These are phyloP conservation scores for Adrianichthys oophorus DNA, from an alignment of 2,797 vertebrate species.

Conservation along the genomic window DNA sequence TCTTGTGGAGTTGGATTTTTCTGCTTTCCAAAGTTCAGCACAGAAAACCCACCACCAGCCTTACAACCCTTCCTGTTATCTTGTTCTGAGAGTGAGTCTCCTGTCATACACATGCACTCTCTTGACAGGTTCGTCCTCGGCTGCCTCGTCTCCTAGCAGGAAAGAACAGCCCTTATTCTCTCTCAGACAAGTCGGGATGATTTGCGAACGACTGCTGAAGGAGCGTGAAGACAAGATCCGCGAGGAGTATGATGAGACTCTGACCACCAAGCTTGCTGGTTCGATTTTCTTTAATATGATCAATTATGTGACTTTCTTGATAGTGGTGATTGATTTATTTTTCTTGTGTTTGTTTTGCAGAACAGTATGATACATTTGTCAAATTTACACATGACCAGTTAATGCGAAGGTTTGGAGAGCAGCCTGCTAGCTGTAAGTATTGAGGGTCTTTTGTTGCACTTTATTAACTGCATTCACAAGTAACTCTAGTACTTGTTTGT, in stretches of 20 bases:
- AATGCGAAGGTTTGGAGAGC: conserved; percentile 98
- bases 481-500: too few relatives aligned
- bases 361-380: conserved; percentile 98
- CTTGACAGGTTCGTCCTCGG: conserved; percentile 75
- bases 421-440: conserved; percentile 98
- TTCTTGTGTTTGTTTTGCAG: conserved; percentile 62
- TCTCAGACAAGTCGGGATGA: conserved; percentile 95
- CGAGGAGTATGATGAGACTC: conserved; percentile 95
- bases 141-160: conserved; percentile 86
- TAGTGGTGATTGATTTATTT: background rate
- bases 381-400: conserved; percentile 99
- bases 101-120: background rate
- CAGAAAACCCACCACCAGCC: too few relatives aligned
- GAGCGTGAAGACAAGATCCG: conserved; percentile 95
- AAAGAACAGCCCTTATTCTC: conserved; percentile 97
- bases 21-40: too few relatives aligned
- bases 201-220: conserved; percentile 95
- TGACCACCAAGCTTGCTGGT: conserved; percentile 97
- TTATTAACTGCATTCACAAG: background rate
- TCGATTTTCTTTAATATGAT: background rate
- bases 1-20: too few relatives aligned
- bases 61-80: too few relatives aligned
- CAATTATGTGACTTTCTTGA: background rate
- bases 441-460: background rate
- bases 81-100: too few relatives aligned